Evolutionary conservation across 2,888 invertebrate genomes (phyloP), one percentile per base, ranked within the genome.

Genomic region (Neoscelio sp.): DNA sequence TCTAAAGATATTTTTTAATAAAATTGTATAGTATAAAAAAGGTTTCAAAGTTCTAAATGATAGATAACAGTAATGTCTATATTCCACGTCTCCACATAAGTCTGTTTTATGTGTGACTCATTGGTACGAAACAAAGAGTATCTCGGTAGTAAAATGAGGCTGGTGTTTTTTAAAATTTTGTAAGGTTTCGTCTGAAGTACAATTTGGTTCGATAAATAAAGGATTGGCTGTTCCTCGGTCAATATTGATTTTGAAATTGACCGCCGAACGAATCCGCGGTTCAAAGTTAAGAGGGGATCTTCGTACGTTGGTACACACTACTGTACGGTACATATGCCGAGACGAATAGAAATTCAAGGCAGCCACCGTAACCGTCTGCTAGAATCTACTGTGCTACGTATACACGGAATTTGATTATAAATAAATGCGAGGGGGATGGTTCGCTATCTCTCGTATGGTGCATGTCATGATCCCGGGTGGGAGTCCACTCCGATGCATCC

Each of bases 171-270:
- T 78, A 56, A 40, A 64, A 64, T 71, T 77, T 62, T 38, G 60
- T 42, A 48, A 50, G 65, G 10, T 48, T 65, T 28, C 48, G 62
- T 44, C 52, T 38, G 67, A 35, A 68, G 76, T 44, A 87, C 88
- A 87, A 88, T 88, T 86, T 87, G 84, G 87, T 86, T 85, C 84
- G 87, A 89, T 89, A 89, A 89, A 89, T 88, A 88, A 88, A 89
- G 88, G 87, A 88, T 89, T 86, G 85, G 83, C 87, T 86, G 88
- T 85, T 89, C 86, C 85, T 88, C 87, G 87, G 89, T 90, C 89
- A 90, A 90, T 89, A 90, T 90, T 90, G 89, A 90, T 90, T 90
- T 89, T 89, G 88, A 90, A 90, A 90, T 90, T 90, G 90, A 90
- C 89, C 90, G 87, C 84, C 85, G 87, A 87, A 83, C 83, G 87